phyloP scores from a whole-genome alignment of 2,888 invertebrate genomes.

The Alsophila aescularia region DNA sequence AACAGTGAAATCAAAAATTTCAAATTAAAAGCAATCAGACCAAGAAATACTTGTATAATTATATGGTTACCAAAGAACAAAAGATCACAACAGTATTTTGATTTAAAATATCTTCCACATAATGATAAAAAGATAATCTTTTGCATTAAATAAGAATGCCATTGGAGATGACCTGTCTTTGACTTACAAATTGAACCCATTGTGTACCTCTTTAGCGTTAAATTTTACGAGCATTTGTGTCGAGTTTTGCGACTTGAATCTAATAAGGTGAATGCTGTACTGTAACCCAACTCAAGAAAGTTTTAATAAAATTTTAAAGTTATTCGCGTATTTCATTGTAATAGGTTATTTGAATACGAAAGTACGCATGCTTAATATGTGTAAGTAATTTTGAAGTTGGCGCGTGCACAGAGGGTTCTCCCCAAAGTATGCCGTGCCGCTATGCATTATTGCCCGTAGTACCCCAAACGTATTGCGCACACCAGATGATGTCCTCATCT shows the following conservation, averaged over 20 bases:
- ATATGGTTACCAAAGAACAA: background rate
- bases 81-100: background rate
- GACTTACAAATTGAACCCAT: slow-evolving; percentile 36
- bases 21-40: no score
- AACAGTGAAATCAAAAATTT: no score
- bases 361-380: background rate
- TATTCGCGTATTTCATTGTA: background rate
- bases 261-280: slow-evolving; percentile 35
- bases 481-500: slow-evolving; percentile 53
- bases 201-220: slow-evolving; percentile 35
- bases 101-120: background rate
- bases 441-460: background rate
- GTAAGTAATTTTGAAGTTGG: background rate
- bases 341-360: background rate
- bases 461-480: slow-evolving; percentile 41
- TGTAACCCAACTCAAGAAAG: background rate
- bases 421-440: slow-evolving; percentile 33
- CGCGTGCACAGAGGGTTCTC: slow-evolving; percentile 6
- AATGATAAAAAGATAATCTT: slow-evolving; percentile 25
- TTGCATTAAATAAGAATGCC: slow-evolving; percentile 19
- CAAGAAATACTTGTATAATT: no score
- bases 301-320: no score
- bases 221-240: slow-evolving; percentile 36
- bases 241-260: slow-evolving; percentile 32
- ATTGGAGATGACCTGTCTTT: slow-evolving; percentile 29